Conservation (phyloP, 2,797 vertebrate genomes). For the Halcyon badia region DNA sequence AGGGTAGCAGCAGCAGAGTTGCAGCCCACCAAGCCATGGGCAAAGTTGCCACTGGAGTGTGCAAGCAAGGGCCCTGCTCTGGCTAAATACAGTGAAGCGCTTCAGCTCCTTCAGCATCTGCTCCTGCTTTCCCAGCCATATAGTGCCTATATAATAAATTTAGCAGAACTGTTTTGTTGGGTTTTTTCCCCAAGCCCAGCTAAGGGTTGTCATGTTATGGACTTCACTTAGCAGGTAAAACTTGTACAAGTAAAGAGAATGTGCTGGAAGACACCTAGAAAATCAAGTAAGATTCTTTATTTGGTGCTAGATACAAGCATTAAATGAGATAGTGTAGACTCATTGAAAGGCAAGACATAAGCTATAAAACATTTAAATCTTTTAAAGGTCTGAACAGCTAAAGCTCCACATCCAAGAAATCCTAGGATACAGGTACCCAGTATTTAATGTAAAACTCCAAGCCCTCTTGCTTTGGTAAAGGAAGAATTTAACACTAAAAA, state of each 20-base stretch:
- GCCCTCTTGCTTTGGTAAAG: slow-evolving; percentile 12
- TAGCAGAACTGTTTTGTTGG: background rate
- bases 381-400: background rate
- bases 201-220: background rate
- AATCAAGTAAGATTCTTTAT: slow-evolving; percentile 51
- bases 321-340: slow-evolving; percentile 25
- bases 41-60: background rate
- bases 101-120: background rate
- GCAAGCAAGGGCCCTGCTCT: background rate
- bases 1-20: background rate
- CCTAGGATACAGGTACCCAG: background rate
- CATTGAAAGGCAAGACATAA: slow-evolving; percentile 32
- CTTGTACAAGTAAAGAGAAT: background rate
- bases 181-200: too few relatives aligned
- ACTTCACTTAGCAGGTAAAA: background rate
- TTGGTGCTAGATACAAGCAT: slow-evolving; percentile 54
- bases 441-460: background rate
- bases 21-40: accelerated
- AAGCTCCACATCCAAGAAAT: background rate
- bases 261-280: background rate
- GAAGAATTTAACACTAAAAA: background rate
- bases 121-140: background rate
- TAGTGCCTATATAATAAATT: background rate
- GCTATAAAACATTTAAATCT: slow-evolving; percentile 43
- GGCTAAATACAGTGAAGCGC: too few relatives aligned